Evolutionary conservation across 2,888 invertebrate genomes (phyloP), one percentile per base, ranked within the genome.

Genomic region (Eledone cirrhosa): DNA sequence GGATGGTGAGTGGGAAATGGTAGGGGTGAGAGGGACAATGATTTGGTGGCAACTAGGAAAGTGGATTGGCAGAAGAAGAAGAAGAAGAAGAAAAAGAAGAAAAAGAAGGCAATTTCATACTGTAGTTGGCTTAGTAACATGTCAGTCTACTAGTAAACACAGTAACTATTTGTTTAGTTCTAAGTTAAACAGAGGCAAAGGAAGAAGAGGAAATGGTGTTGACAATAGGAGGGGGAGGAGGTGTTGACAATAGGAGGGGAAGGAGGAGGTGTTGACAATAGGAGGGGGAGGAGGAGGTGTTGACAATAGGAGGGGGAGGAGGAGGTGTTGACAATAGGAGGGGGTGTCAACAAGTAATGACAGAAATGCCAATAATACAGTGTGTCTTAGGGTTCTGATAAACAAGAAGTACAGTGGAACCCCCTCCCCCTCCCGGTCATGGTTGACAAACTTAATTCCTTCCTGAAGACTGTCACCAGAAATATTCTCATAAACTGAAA

Each of bases 281-380:
- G 13, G 3, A 0, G 22, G 0, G 13, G 13, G 13, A 8, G 14
- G 1, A 2, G 24, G 31, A 1, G 27, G 3, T 0, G 24, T 27
- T 24, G 16, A 16, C 24, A 27, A 63, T 11, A 63, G 63, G 16
- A 24, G 27, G 13, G 7, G 27, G 11, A 0, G 27, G 14, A 13
- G 13, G 27, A 11, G 27, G 22, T 14, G 5, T 3, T 29, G 27
- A 65, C 11, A 27, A 11, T 14, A 11, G 27, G 27, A 19, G 11
- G 2, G 8, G 14, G 31, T 1, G 27, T 5, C 1, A 0, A 67
- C 5, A 16, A 5, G 19, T 1, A 67, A 0, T 5, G 13, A 29
- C 4, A 65, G 11, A 27, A 27, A 24, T 65, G 11, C 16, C 16
- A 5, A 13, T 0, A 27, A n/a, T 1, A n/a, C 8, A n/a, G 22